Evolutionary conservation across 1,140 invertebrate genomes (phyloP).

Genomic region (Thaumetopoea pityocampa): DNA sequence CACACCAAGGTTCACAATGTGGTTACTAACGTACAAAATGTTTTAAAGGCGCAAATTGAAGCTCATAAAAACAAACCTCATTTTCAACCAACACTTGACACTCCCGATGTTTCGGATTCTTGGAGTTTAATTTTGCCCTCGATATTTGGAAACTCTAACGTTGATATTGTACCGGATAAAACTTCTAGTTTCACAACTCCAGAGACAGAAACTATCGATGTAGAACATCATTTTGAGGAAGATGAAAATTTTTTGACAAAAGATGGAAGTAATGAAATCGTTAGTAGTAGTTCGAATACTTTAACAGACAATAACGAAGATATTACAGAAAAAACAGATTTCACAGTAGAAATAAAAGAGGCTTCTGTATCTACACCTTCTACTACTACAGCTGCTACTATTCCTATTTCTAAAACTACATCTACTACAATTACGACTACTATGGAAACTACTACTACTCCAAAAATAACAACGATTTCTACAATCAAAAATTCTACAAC

Average conservation of each 20-base stretch:
- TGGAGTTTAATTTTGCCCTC: slow-evolving; percentile 88
- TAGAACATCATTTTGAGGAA: slow-evolving; percentile 34
- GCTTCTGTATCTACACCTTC: slow-evolving; percentile 8
- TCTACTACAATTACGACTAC: slow-evolving; percentile 24
- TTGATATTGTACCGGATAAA: slow-evolving; percentile 78
- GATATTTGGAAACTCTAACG: slow-evolving; percentile 83
- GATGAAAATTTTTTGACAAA: slow-evolving; percentile 48
- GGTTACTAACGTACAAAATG: slow-evolving; percentile 87
- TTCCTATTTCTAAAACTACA: slow-evolving; percentile 21
- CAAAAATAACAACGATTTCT: slow-evolving; percentile 21
- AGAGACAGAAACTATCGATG: slow-evolving; percentile 76
- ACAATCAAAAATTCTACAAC: slow-evolving; percentile 22
- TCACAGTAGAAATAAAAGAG: slow-evolving; percentile 12
- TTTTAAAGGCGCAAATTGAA: slow-evolving; percentile 86
- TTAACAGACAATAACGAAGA: slow-evolving; percentile 19
- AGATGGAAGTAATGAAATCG: slow-evolving; percentile 47
- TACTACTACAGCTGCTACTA: slow-evolving; percentile 28
- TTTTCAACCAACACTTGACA: slow-evolving; percentile 77
- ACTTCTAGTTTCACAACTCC: slow-evolving; percentile 72
- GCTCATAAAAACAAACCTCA: slow-evolving; percentile 79
- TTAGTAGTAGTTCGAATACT: slow-evolving; percentile 29
- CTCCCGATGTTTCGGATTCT: slow-evolving; percentile 82
- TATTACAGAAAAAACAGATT: slow-evolving; percentile 27
- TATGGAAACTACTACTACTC: slow-evolving; percentile 16
- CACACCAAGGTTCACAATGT: slow-evolving; percentile 86